phyloP scores from a whole-genome alignment of 2,113 vertebrate species.

The Greenwoodochromis staneri region DNA sequence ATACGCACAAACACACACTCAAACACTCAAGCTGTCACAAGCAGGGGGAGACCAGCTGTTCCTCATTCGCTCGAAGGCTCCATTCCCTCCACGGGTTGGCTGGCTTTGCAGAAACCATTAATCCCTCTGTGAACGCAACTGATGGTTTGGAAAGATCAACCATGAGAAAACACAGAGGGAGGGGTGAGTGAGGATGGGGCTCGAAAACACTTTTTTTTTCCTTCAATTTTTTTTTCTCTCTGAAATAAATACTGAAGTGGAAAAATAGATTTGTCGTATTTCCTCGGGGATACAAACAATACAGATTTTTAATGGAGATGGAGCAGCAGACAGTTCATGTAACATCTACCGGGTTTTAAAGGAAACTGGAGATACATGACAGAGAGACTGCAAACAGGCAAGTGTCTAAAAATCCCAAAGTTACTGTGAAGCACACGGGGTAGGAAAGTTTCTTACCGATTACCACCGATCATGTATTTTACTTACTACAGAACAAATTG shows the following conservation, averaged over 20 bases:
- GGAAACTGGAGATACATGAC: constrained; percentile 29
- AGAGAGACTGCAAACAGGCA: background rate
- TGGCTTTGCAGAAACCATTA: constrained; percentile 49
- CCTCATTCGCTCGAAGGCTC: constrained; percentile 46
- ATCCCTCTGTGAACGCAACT: constrained; percentile 47
- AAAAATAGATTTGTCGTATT: constrained; percentile 49
- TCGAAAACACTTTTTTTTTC: background rate
- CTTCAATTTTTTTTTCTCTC: background rate
- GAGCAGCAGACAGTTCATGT: constrained; percentile 50
- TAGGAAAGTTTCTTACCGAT: background rate
- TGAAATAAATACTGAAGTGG: constrained; percentile 9
- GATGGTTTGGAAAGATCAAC: constrained; percentile 56
- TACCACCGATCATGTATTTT: background rate
- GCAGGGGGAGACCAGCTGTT: constrained; percentile 58
- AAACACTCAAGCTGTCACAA: constrained; percentile 41
- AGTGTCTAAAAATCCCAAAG: background rate
- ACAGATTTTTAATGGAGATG: constrained; percentile 30
- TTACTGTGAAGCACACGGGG: background rate
- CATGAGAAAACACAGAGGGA: constrained; percentile 25
- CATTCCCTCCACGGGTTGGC: constrained; percentile 45
- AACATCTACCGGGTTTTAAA: constrained; percentile 42
- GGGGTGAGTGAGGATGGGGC: background rate
- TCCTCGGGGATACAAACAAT: constrained; percentile 44
- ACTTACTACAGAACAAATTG: background rate
- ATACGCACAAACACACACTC: constrained; percentile 8